Conservation (phyloP, 2,888 invertebrate genomes). For the Sphinx pinastri region DNA sequence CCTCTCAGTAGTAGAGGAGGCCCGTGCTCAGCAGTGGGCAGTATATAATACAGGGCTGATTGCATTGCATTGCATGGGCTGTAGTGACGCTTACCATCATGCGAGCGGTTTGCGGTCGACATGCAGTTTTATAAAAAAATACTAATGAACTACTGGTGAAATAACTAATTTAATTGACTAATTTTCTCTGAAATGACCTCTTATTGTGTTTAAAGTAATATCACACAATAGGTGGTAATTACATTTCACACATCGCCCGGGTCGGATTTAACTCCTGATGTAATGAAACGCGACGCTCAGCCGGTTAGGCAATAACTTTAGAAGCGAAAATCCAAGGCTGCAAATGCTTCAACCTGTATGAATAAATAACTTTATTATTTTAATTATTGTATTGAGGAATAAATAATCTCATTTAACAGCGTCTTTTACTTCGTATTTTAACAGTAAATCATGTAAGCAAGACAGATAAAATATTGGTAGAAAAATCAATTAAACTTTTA, state of each 20-base stretch:
- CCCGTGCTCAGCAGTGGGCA: too few species aligned
- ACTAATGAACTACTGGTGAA: neutral
- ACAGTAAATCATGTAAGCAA: too few species aligned
- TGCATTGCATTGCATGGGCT: too few species aligned
- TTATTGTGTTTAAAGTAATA: conserved; percentile 11
- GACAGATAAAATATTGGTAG: too few species aligned
- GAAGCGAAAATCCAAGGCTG: neutral
- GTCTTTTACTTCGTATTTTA: too few species aligned
- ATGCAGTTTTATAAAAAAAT: neutral
- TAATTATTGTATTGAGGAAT: too few species aligned
- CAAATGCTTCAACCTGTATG: neutral
- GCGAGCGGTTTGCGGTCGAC: too few species aligned
- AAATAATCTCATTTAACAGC: too few species aligned
- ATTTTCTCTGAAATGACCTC: neutral
- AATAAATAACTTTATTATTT: neutral
- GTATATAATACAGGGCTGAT: too few species aligned
- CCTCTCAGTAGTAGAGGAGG: too few species aligned
- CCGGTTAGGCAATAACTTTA: conserved; percentile 13
- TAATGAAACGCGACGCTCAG: neutral
- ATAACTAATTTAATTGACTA: neutral
- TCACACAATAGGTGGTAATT: neutral
- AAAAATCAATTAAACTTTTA: too few species aligned
- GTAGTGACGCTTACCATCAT: too few species aligned
- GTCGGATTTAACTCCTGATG: conserved; percentile 4
- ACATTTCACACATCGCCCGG: neutral